Evolutionary conservation across 2,888 invertebrate species (phyloP).

Genomic region (Schrankia costaestrigalis): DNA sequence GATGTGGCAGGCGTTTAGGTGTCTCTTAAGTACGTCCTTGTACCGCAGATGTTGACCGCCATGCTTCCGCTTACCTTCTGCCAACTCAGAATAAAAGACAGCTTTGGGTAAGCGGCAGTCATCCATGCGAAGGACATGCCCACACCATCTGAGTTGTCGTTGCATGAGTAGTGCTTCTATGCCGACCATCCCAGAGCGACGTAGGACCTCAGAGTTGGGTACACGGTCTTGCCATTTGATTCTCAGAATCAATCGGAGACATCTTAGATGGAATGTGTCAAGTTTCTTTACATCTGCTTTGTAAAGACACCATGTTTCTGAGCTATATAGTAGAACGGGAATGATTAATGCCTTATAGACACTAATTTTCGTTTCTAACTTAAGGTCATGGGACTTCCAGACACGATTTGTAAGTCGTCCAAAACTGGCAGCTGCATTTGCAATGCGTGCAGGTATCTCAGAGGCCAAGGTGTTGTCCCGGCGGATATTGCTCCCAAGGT

Average conservation of each 20-base stretch:
- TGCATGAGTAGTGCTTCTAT: too few species aligned
- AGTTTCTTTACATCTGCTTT: conserved; percentile 12
- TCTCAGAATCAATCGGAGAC: conserved; percentile 9
- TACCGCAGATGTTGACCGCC: neutral
- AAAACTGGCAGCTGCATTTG: conserved; percentile 17
- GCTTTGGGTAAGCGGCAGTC: too few species aligned
- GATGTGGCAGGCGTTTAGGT: neutral
- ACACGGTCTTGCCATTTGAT: conserved; percentile 9
- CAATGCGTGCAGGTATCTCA: conserved; percentile 16
- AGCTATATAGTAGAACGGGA: conserved; percentile 13
- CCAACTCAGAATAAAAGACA: too few species aligned
- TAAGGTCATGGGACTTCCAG: conserved; percentile 7
- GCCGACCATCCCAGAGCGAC: neutral
- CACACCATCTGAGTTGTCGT: too few species aligned
- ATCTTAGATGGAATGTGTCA: conserved; percentile 17
- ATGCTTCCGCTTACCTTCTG: too few species aligned
- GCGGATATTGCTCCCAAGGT: conserved; percentile 13
- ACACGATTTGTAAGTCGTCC: neutral
- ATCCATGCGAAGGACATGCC: too few species aligned
- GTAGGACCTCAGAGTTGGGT: conserved; percentile 1
- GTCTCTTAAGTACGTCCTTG: neutral
- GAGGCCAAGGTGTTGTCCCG: conserved; percentile 11
- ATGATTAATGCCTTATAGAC: conserved; percentile 11
- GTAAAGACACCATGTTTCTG: conserved; percentile 15
- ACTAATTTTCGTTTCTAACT: conserved; percentile 7